Base-by-base conservation (phyloP, 2,888 invertebrate genomes). In the Acronicta leporina region DNA sequence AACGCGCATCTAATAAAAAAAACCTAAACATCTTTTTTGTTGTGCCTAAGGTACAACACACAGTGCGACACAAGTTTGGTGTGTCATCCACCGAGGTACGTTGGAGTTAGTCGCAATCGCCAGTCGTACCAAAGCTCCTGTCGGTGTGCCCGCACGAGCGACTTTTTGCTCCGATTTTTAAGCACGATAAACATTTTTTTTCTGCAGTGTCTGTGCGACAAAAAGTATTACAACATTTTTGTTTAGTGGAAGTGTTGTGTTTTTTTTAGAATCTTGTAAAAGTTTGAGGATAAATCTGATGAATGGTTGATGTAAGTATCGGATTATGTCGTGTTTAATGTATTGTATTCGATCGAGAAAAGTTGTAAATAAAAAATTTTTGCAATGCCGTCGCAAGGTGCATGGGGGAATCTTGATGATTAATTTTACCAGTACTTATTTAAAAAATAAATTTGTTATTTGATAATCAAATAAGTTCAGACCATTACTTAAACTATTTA, bases 81-180 rank as follows among this genome's bases (percentile, higher is more conserved):
- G 76, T 71, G 49, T 63, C 49, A 41, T 10, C 25, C 25, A 59
- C 42, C 47, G 64, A 72, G 61, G 54, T 49, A 27, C 20, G 40
- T 50, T 55, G 41, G 30, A 66, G 60, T 68, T 63, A 68, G 65
- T 57, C 53, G 42, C 53, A 49, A 54, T 52, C 71, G 79, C 62
- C 81, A 83, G 83, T 84, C 66, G 79, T 58, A 63, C 57, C 58
- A 56, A 68, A 73, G 76, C 81, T 75, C 70, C 75, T 71, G 77
- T 56, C 64, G 63, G 40, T 52, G 16, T 73, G 61, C 79, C 54
- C 81, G 82, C 73, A 75, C 70, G 63, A 68, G 60, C 68, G 68
- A 68, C 53, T 66, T 66, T 71, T 72, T 63, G 68, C 67, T 64
- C 53, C 59, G 50, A 54, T 48, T 55, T 49, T 47, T 58, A 69